These are phyloP conservation scores for Leucopsar rothschildi DNA, from an alignment of 2,113 vertebrate genomes.

Conservation along the genomic window DNA sequence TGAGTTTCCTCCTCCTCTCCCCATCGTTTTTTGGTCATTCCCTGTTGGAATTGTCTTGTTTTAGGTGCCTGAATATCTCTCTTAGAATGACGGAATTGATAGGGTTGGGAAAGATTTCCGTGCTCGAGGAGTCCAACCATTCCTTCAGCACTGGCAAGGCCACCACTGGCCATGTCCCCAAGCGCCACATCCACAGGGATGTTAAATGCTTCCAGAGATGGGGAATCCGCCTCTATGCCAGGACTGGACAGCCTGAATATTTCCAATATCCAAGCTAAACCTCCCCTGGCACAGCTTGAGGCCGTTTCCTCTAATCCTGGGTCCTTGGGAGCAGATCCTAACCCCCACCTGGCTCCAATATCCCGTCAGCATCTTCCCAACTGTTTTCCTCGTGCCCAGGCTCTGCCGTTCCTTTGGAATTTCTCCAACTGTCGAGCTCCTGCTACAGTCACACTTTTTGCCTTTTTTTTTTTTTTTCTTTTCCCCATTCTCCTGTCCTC, in stretches of 20 bases:
- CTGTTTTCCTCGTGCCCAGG: background rate
- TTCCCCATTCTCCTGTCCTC: background rate
- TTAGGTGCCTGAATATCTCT: background rate
- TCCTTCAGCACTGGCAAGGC: background rate
- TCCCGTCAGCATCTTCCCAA: background rate
- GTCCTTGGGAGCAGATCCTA: background rate
- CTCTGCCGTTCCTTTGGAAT: background rate
- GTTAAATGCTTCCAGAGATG: background rate
- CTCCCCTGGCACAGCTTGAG: background rate
- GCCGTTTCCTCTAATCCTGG: background rate
- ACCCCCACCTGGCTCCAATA: background rate
- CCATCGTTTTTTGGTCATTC: accelerated
- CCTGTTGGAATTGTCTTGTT: accelerated
- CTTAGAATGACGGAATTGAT: accelerated
- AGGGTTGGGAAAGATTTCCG: background rate
- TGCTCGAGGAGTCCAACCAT: background rate
- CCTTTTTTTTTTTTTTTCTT: background rate
- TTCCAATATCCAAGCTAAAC: background rate
- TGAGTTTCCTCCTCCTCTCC: background rate
- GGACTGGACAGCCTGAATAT: background rate
- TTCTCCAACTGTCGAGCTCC: background rate
- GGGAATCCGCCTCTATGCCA: background rate
- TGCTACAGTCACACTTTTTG: background rate
- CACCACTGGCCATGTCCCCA: background rate
- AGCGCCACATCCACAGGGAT: background rate